Percentiles rank a stretch among this genome's conserved stretches.
phyloP scores from a whole-genome alignment of 2,888 invertebrate species.

The Heliconius hortense region DNA sequence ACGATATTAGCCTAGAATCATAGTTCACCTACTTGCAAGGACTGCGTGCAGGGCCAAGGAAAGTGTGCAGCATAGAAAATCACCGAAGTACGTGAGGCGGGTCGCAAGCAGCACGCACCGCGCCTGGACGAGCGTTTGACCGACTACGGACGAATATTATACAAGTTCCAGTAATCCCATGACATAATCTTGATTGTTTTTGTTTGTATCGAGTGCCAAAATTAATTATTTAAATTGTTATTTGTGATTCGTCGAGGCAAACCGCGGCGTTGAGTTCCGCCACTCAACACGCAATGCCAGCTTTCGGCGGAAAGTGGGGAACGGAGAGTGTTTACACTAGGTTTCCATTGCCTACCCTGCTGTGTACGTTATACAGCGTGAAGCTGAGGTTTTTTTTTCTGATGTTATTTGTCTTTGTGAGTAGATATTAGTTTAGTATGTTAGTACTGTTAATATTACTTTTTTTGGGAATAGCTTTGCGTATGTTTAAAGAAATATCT shows the following conservation, averaged over 20 bases:
- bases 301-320: too few relatives aligned
- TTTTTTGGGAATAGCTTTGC: too few relatives aligned
- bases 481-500: too few relatives aligned
- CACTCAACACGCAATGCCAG: too few relatives aligned
- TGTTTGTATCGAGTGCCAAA: slow-evolving; percentile 22
- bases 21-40: slow-evolving; percentile 72
- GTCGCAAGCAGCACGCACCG: slow-evolving; percentile 51
- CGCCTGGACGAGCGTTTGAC: slow-evolving; percentile 58
- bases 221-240: neutral
- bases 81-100: slow-evolving; percentile 58
- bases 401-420: neutral
- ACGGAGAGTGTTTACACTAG: too few relatives aligned
- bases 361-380: too few relatives aligned
- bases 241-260: too few relatives aligned
- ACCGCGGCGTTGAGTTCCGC: too few relatives aligned
- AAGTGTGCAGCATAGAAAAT: slow-evolving; percentile 71
- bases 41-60: slow-evolving; percentile 55
- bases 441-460: neutral
- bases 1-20: slow-evolving; percentile 51
- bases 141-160: slow-evolving; percentile 65
- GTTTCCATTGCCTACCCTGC: too few relatives aligned
- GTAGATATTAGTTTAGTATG: neutral
- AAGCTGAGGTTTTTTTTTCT: too few relatives aligned
- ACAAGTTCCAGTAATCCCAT: slow-evolving; percentile 76
- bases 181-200: slow-evolving; percentile 73